These are phyloP conservation scores for Climacteris rufus DNA, from an alignment of 2,113 vertebrate genomes.

Conservation along the genomic window DNA sequence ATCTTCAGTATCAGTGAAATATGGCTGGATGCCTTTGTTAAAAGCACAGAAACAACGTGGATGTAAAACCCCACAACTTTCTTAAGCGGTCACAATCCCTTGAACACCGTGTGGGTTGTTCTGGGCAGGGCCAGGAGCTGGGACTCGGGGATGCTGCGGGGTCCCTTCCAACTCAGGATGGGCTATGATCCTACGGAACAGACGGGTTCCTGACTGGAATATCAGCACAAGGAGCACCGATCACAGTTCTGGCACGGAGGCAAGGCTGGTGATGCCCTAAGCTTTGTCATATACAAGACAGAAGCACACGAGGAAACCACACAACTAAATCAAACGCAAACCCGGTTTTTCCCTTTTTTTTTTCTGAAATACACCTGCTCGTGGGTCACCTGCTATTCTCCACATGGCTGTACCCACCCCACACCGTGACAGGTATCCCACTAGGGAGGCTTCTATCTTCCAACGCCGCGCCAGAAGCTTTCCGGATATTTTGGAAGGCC, in stretches of 20 bases:
- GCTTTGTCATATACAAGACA: accelerated
- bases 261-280: neutral
- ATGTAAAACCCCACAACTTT: accelerated
- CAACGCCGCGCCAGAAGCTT: accelerated
- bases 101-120: accelerated
- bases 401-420: accelerated
- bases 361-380: neutral
- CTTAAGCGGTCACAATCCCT: neutral
- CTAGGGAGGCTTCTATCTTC: neutral
- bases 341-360: accelerated
- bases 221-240: accelerated
- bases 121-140: neutral
- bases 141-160: neutral
- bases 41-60: neutral
- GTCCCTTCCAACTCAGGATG: neutral
- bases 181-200: accelerated
- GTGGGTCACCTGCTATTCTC: accelerated
- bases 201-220: neutral
- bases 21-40: accelerated
- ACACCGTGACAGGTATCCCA: accelerated
- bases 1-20: accelerated
- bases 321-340: accelerated
- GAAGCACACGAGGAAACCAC: neutral
- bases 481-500: accelerated
- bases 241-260: accelerated